Base-by-base conservation (phyloP, 2,797 vertebrate species). In the Chelon auratus region DNA sequence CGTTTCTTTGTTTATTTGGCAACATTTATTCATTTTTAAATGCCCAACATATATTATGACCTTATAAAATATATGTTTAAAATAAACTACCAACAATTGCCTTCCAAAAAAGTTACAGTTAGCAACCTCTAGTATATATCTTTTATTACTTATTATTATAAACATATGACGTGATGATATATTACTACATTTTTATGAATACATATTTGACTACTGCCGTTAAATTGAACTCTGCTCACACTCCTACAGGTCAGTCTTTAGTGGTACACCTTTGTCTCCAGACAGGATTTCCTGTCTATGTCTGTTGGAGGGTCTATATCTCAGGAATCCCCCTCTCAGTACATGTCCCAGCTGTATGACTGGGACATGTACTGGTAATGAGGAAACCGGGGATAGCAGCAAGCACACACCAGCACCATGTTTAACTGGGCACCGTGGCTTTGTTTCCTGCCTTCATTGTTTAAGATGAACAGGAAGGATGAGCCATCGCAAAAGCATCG, bases 391-490 rank as follows among this genome's bases (percentile, higher is more conserved):
- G 10, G 66, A 26, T 40, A 65, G 51, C 53, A 20, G 15, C 22
- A 57, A 55, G 30, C 43, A 42, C 50, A 33, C 22, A 61, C 22
- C 37, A 4, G 59, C 48, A 0, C 15, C 1, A 12, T 68, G 48
- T 65, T 65, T 33, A 17, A 56, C 33, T 57, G 62, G 47, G 83
- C 64, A 59, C 74, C 22, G 0, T 48, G 1, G 39, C 68, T 77
- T 65, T 53, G 77, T 57, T 90, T 92, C 83, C 89, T 84, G 89
- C 11, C 47, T 61, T 78, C 75, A 81, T 89, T 91, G 87, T 91
- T 80, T 33, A 0, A 56, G 60, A 62, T 5, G 55, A 81, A 70
- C 76, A 86, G 91, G 90, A 91, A 91, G 86, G 84, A 92, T 86
- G 89, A 90, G 62, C 63, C 61, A 71, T 68, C 22, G 12, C 17